phyloP scores from a whole-genome alignment of 2,797 vertebrate genomes.

The Parauchenoglanis punctatus region DNA sequence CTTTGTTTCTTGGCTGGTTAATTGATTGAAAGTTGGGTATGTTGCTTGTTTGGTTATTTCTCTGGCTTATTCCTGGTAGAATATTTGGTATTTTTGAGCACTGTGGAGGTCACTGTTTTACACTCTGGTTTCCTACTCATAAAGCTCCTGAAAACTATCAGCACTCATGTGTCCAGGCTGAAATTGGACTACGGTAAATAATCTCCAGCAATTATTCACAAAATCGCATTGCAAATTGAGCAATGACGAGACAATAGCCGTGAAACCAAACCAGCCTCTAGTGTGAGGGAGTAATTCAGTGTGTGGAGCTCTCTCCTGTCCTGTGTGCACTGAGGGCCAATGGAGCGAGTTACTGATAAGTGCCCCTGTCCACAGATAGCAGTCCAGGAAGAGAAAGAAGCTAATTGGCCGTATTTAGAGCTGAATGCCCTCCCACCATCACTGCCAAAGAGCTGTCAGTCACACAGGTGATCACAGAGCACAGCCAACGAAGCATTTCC shows the following conservation, averaged over 20 bases:
- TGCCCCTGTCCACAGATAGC: constrained; percentile 75
- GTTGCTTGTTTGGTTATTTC: neutral
- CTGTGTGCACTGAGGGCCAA: constrained; percentile 65
- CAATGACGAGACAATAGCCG: constrained; percentile 33
- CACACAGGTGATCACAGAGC: constrained; percentile 63
- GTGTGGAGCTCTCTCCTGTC: constrained; percentile 59
- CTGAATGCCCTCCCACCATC: constrained; percentile 67
- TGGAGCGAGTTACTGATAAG: constrained; percentile 73
- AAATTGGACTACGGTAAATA: constrained; percentile 29
- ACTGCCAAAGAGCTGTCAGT: constrained; percentile 83
- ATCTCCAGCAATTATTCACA: constrained; percentile 39
- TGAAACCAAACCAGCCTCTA: constrained; percentile 18
- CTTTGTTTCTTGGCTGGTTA: neutral
- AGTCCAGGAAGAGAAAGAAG: constrained; percentile 76
- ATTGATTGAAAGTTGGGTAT: neutral
- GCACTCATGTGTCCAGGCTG: neutral
- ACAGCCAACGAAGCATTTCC: constrained; percentile 46
- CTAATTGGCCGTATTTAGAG: constrained; percentile 82
- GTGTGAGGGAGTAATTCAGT: constrained; percentile 63
- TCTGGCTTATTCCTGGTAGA: neutral
- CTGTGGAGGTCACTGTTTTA: neutral
- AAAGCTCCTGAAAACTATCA: constrained; percentile 3
- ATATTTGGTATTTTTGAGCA: neutral
- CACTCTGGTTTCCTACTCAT: neutral
- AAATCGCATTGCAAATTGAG: constrained; percentile 48